Base-by-base conservation (phyloP, 2,113 vertebrate species). In the Gyps fulvus region DNA sequence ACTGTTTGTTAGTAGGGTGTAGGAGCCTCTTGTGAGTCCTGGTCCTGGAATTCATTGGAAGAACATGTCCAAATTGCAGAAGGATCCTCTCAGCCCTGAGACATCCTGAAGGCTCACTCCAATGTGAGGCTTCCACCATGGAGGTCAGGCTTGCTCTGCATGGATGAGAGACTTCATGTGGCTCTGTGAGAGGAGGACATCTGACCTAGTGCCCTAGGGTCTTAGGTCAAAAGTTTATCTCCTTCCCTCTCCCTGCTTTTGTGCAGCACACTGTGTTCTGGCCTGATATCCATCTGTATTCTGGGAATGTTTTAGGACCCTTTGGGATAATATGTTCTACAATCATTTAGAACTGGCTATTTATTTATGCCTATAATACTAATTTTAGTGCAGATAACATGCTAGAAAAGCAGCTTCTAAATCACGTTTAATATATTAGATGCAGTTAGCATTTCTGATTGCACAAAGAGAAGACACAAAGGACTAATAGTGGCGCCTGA, bases 1-100 rank as follows among this genome's bases (percentile, higher is more conserved):
- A 49, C 10, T 5, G 4, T 62, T 86, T 0, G 0, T 67, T 36
- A 43, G 13, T 11, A 62, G 26, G 9, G 31, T 70, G 27, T 70
- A 62, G 27, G 31, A 83, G 8, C 31, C 14, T 79, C 47, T 23
- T 11, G 0, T 26, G 29, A 47, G 20, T 67, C 8, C 20, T 31
- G 2, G 17, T 80, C 25, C 61, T 52, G 31, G 57, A 87, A 78
- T 74, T 63, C 34, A 12, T 6, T 43, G 71, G n/a, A 83, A 96
- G 67, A 69, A 77, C 12, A 12, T 17, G 22, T 29, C 16, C 25
- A 57, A 86, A 77, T 58, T 14, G 32, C 34, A 88, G 74, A 61
- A 94, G 62, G 62, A 65, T 83, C 23, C 19, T 5, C 31, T 83
- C 8, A 13, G 22, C 50, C 61, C 70, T 85, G 29, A 36, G 38